Evolutionary conservation across 1,140 invertebrate species (phyloP), one percentile per base, ranked within the genome.

Genomic region (Xylocopa sonorina): DNA sequence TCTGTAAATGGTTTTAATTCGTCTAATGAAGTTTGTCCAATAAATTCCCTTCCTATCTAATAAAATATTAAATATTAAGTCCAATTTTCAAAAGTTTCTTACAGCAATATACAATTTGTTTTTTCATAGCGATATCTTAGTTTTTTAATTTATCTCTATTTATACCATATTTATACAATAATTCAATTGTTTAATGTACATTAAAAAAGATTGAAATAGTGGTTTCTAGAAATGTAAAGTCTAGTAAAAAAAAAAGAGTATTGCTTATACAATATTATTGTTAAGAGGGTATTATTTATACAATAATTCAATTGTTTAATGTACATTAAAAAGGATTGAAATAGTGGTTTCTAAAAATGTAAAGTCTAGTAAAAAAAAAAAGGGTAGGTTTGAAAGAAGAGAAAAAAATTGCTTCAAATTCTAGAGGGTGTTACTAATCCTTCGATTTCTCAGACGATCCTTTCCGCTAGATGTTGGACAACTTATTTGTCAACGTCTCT

Each of bases 401-500:
- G n/a, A n/a, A 66, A 38, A 46, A 71, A 55, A 53, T 32, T 46
- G 46, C 55, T 51, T 18, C 24, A 55, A 74, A 78, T 64, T 78
- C 55, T 74, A 43, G 14, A 74, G 34, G 46, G 55, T 64, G 48
- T 75, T 43, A 77, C 80, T 90, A 90, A 90, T 89, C 84, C 87
- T 60, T 74, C 78, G 82, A 90, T 91, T 90, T 89, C 85, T 91
- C 89, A 90, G 87, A 78, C 88, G 81, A 73, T 69, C 53, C 67
- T 55, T 68, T 32, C 79, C 81, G 83, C 77, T 78, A 71, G 48
- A 53, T 71, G 69, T 83, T 58, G 63, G 68, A 67, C 75, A 53
- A 75, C 77, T 63, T 81, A 91, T 91, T 85, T 83, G 87, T 91
- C 90, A 91, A 89, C 82, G 88, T 90, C 88, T 80, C 63, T n/a